Percentiles rank a stretch among this genome's conserved stretches.
Evolutionary conservation across 2,888 invertebrate genomes (phyloP).

Genomic region (Caenorhabditis sp.): DNA sequence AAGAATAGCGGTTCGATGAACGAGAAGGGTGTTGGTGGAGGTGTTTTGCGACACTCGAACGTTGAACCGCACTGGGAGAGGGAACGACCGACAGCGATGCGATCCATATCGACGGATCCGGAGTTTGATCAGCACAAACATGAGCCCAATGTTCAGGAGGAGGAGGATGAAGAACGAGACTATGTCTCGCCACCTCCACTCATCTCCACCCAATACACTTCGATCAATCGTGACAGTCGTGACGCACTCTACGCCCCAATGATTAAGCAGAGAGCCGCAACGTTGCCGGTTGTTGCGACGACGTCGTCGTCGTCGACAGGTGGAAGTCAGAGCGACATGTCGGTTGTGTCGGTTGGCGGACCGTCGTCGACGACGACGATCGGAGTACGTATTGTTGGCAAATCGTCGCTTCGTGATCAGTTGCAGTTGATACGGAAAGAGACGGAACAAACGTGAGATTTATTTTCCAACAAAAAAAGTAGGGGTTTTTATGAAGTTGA

Average conservation of each 20-base stretch:
- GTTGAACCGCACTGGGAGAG: slow-evolving; percentile 11
- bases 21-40: slow-evolving; percentile 15
- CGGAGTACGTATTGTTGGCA: slow-evolving; percentile 32
- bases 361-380: neutral
- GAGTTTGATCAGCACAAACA: too few species aligned
- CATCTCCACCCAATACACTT: slow-evolving; percentile 22
- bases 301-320: slow-evolving; percentile 1
- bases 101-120: slow-evolving; percentile 24
- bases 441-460: neutral
- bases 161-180: slow-evolving; percentile 27
- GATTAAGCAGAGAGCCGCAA: slow-evolving; percentile 35
- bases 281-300: slow-evolving; percentile 19
- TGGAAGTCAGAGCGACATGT: slow-evolving; percentile 7
- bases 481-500: too few species aligned
- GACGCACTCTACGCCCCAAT: slow-evolving; percentile 35
- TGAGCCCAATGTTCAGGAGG: too few species aligned
- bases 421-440: slow-evolving; percentile 38
- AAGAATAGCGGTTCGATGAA: slow-evolving; percentile 31
- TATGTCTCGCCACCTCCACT: slow-evolving; percentile 39
- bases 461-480: too few species aligned
- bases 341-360: neutral
- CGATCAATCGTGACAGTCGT: too few species aligned
- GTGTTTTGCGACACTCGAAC: slow-evolving; percentile 27
- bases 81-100: neutral
- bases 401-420: slow-evolving; percentile 35